Conservation (phyloP, 2,113 vertebrate species). For the Pungitius pungitius region DNA sequence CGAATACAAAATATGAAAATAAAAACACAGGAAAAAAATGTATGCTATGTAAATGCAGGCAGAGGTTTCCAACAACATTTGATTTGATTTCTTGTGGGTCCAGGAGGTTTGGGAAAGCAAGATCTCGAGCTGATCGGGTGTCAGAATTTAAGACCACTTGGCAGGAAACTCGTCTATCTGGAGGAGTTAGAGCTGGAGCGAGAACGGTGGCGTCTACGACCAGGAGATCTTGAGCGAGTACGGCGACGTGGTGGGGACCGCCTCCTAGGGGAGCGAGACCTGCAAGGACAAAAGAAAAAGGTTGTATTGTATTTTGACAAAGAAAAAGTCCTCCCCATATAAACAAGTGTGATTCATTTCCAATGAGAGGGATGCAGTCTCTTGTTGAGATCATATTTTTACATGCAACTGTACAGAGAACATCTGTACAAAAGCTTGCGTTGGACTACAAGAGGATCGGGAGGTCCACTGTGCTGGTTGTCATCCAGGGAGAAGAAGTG, state of each 20-base stretch:
- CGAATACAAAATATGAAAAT: constrained; percentile 22
- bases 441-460: too few species aligned
- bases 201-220: constrained; percentile 93
- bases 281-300: constrained; percentile 15
- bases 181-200: constrained; percentile 98
- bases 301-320: not conserved
- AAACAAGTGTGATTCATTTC: too few species aligned
- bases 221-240: constrained; percentile 90
- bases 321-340: too few species aligned
- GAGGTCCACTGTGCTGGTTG: too few species aligned
- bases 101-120: constrained; percentile 3
- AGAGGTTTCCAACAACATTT: constrained; percentile 34
- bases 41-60: constrained; percentile 15
- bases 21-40: constrained; percentile 13
- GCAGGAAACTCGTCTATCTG: constrained; percentile 79
- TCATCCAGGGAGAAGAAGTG: too few species aligned
- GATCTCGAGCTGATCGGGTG: constrained; percentile 12
- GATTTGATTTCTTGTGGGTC: constrained; percentile 20
- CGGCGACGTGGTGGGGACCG: constrained; percentile 93
- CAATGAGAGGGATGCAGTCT: too few species aligned
- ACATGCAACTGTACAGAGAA: too few species aligned
- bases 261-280: constrained; percentile 93
- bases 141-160: not conserved
- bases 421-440: too few species aligned
- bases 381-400: too few species aligned